A percentile compares a stretch with the other conserved stretches of the same genome.
These are phyloP conservation scores for Enteromius thamalakanensis DNA, from an alignment of 2,797 vertebrate genomes.

Conservation along the genomic window DNA sequence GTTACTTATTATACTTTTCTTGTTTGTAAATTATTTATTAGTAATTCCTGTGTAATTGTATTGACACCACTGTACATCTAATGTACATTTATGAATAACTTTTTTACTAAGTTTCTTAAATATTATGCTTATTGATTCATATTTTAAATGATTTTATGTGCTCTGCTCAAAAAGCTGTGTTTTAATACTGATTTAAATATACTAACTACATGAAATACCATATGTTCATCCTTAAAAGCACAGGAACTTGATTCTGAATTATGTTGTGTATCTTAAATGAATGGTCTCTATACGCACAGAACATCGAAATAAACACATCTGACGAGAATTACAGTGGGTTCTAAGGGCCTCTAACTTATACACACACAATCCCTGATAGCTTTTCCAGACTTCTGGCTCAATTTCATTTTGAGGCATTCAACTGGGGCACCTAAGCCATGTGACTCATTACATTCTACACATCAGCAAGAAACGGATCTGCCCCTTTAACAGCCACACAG, in stretches of 20 bases:
- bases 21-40: background rate
- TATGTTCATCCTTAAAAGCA: background rate
- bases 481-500: conserved; percentile 46
- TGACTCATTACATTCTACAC: conserved; percentile 59
- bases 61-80: background rate
- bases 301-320: conserved; percentile 6
- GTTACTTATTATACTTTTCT: background rate
- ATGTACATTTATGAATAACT: background rate
- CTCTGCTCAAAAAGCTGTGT: background rate
- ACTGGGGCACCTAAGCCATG: conserved; percentile 47
- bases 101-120: background rate
- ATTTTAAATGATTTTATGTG: conserved; percentile 5
- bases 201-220: background rate
- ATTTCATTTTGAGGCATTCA: conserved; percentile 48
- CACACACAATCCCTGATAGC: conserved; percentile 37
- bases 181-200: background rate
- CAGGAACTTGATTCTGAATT: background rate
- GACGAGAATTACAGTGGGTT: conserved; percentile 27
- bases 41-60: background rate
- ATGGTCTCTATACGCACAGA: background rate
- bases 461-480: conserved; percentile 49
- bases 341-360: conserved; percentile 34
- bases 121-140: background rate
- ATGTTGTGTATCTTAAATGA: background rate
- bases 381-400: conserved; percentile 43